Base-by-base conservation (phyloP, 2,888 invertebrate genomes). In the Margaritifera margaritifera region DNA sequence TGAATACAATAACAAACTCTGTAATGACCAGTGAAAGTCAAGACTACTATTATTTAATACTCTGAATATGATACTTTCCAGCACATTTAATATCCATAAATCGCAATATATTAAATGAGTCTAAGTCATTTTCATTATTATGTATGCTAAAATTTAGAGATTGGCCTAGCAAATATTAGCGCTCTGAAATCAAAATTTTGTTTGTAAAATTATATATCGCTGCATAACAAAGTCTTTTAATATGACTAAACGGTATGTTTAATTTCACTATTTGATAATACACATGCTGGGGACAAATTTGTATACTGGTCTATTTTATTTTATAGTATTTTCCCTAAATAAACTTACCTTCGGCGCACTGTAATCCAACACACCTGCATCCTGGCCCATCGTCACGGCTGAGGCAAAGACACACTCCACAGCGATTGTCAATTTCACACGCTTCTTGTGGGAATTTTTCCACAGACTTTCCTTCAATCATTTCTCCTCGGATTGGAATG, bases 401-500 rank as follows among this genome's bases (percentile, higher is more conserved):
- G 65, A 89, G 74, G 69, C 89, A 89, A 54, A 86, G 68, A 71
- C 87, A 87, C n/a, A 84, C 83, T 11, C 78, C 74, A 70, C 89
- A 89, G 0, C 81, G 80, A 73, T 87, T 82, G 19, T 74, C 70
- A n/a, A 69, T 52, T 31, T 84, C 86, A 72, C 88, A 88, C 6
- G 80, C 74, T 69, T 87, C 87, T 20, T 53, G 66, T 1, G 80
- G 80, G 6, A 56, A 57, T 19, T 64, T 42, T 42, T 75, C 68
- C 54, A 84, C 79, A 6, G 76, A 78, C 20, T 68, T 68, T 1
- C 84, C 82, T 0, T 77, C 74, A 11, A 82, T 66, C 77, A 86
- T 62, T n/a, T 71, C 61, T 6, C 79, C 86, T n/a, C 87, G 75
- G 19, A 77, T 71, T 20, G 80, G 82, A 53, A 75, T 65, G 64